phyloP scores from a whole-genome alignment of 1,140 invertebrate species.

The Theocolax elegans region DNA sequence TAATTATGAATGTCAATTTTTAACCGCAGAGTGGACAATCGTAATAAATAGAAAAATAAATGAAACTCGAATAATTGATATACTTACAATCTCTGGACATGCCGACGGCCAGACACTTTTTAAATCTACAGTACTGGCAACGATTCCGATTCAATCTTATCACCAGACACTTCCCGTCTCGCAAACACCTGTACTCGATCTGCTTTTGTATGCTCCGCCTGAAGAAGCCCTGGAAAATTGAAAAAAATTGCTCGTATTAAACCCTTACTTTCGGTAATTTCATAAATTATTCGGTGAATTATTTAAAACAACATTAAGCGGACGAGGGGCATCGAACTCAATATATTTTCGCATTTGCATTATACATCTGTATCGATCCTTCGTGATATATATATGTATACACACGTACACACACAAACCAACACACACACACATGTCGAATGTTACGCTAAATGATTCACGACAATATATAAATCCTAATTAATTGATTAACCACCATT shows the following conservation, averaged over 20 bases:
- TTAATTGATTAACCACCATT: background rate
- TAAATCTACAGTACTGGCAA: conserved; percentile 98
- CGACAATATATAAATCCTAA: no score
- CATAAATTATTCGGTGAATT: conserved; percentile 4
- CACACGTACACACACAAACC: no score
- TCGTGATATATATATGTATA: no score
- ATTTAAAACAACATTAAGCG: background rate
- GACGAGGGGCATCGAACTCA: background rate
- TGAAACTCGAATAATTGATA: conserved; percentile 41
- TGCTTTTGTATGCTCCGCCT: conserved; percentile 95
- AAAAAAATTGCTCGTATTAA: conserved; percentile 3
- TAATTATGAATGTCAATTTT: no score
- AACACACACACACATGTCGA: no score
- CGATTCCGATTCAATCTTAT: conserved; percentile 96
- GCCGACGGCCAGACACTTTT: conserved; percentile 97
- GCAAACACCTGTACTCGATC: conserved; percentile 95
- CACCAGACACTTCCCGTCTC: conserved; percentile 96
- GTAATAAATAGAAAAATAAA: no score
- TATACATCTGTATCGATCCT: background rate
- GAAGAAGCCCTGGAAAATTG: conserved; percentile 78
- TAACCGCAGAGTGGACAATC: no score
- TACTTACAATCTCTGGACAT: conserved; percentile 98
- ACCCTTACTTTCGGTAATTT: background rate
- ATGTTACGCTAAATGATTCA: no score
- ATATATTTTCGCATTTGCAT: background rate